These are phyloP conservation scores for Drosophila lutescens DNA, from an alignment of 2,888 invertebrate genomes.

Conservation along the genomic window DNA sequence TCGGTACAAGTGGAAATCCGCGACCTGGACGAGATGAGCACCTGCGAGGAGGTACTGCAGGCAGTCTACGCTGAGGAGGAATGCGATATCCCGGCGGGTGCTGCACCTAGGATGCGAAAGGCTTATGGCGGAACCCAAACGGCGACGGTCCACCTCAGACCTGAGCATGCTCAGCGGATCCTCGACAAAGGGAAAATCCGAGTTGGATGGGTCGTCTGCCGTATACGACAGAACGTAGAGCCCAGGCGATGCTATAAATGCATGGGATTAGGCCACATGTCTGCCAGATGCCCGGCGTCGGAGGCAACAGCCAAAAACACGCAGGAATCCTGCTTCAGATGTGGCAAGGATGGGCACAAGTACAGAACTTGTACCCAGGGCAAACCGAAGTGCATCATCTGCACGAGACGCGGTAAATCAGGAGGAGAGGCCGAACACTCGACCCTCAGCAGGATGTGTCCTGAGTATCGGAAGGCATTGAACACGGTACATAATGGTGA, in stretches of 20 bases:
- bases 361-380: background rate
- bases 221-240: background rate
- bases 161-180: too few species aligned
- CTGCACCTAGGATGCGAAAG: too few species aligned
- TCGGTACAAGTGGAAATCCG: background rate
- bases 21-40: background rate
- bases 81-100: background rate
- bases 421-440: too few species aligned
- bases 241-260: background rate
- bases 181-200: background rate
- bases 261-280: background rate
- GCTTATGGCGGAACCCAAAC: too few species aligned
- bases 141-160: too few species aligned
- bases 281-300: background rate
- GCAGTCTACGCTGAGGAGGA: background rate
- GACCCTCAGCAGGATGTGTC: too few species aligned
- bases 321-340: background rate
- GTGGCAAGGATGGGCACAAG: background rate
- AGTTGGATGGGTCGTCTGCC: background rate
- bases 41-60: background rate
- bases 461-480: too few species aligned
- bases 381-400: background rate
- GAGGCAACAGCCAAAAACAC: background rate
- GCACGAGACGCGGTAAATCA: background rate
- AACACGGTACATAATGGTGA: too few species aligned